Evolutionary conservation across 2,888 invertebrate genomes (phyloP), one percentile per base, ranked within the genome.

Genomic region (Papilio protenor): DNA sequence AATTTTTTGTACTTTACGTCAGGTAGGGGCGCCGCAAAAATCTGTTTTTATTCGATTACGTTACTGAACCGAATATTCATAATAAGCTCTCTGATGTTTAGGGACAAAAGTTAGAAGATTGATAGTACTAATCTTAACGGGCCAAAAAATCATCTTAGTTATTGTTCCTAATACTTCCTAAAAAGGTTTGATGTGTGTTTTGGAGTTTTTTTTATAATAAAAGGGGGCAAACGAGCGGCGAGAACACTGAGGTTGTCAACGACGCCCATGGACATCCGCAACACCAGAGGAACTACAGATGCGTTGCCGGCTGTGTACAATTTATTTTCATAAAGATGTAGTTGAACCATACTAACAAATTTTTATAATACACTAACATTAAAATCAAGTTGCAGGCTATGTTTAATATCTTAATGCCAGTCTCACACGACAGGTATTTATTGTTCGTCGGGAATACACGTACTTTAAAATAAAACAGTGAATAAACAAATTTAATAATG

Each of bases 361-460:
- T 61, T 76, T 64, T 23, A 70, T 64, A 52, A 55, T 69, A 73
- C 64, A 11, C 18, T 40, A 70, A 55, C 33, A 55, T 59, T 69
- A 77, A 69, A 73, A 73, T 40, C 6, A n/a, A 21, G 69, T 55
- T 69, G 59, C 49, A 45, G 55, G 69, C 74, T 27, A 70, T 75
- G 77, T 77, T 74, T 77, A 23, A 57, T 47, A 55, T 73, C 59
- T 49, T 52, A 71, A 71, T 71, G 49, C 74, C 49, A 49, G 59
- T 75, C 70, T 21, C 59, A 75, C 70, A 61, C 40, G 77, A 75
- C 74, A 77, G 70, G 74, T 77, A 77, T 77, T 77, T 77, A 77
- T 77, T 57, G 18, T 74, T 59, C 66, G 18, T 52, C 64, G 69
- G 59, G 27, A 40, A 61, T 49, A 59, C 49, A 49, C 11, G 27